Conservation (phyloP, 2,888 invertebrate genomes). For the Torymus tubicola region DNA sequence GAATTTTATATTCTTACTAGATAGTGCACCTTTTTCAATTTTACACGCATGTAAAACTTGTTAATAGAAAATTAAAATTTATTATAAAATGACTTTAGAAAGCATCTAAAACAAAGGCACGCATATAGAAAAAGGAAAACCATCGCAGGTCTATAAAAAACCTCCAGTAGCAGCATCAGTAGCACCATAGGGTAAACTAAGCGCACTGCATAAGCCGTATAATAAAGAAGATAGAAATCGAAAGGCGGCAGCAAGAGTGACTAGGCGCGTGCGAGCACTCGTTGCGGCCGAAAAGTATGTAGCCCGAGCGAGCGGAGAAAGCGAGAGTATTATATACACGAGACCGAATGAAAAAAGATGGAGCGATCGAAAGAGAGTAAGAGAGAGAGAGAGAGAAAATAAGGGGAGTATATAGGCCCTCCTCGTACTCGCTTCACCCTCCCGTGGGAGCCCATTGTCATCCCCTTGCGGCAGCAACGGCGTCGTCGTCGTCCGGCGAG, state of each 20-base stretch:
- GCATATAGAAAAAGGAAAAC: too few relatives aligned
- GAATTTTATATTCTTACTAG: too few relatives aligned
- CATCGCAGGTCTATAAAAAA: too few relatives aligned
- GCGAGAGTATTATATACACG: too few relatives aligned
- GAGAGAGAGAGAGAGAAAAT: constrained; percentile 37
- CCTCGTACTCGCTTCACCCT: constrained; percentile 1
- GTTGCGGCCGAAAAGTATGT: constrained; percentile 15
- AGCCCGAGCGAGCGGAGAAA: not conserved
- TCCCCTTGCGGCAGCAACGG: constrained; percentile 65
- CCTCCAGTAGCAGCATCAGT: too few relatives aligned
- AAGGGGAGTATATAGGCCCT: constrained; percentile 2
- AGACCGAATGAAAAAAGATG: constrained; percentile 38
- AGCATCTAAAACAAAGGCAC: too few relatives aligned
- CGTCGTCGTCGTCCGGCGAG: constrained; percentile 43
- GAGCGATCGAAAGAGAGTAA: constrained; percentile 57
- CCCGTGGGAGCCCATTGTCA: constrained; percentile 72
- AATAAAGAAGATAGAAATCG: constrained; percentile 35
- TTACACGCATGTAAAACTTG: too few relatives aligned
- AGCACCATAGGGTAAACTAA: constrained; percentile 13
- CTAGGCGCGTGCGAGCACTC: not conserved
- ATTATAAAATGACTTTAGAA: too few relatives aligned
- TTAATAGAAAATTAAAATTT: too few relatives aligned
- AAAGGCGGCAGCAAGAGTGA: constrained; percentile 57
- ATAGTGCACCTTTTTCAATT: too few relatives aligned
- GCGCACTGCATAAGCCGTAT: constrained; percentile 31